Base-by-base conservation (phyloP, 1,140 invertebrate genomes). In the Neuroterus valhalla region DNA sequence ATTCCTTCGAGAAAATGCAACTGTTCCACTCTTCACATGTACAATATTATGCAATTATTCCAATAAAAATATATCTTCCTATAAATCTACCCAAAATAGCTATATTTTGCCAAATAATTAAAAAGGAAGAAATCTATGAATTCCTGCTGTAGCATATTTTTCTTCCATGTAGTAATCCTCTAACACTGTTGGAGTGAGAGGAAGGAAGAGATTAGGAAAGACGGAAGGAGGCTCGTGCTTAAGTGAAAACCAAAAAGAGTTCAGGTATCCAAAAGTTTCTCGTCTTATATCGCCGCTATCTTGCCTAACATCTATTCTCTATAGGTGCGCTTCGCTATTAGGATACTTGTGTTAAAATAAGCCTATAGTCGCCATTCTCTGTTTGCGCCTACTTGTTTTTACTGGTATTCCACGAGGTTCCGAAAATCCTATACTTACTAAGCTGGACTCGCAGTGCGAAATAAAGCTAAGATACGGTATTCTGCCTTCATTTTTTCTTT, bases 321-420 rank as follows among this genome's bases (percentile, higher is more conserved):
- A 38, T 19, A 21, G n/a, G 70, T 38, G 6, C 68, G 72, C 72
- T 66, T 72, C 31, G 5, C 48, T 71, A 74, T 71, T 78, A 75
- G 66, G 42, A 70, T 50, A 19, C 48, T n/a, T 50, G 31, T 50
- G 17, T 19, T 50, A 11, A 11, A 19, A 50, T 82, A 82, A 86
- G 85, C 83, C 78, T 43, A 66, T 62, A 11, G 75, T 67, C 23
- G 67, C 79, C 71, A 80, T 85, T 81, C 83, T 80, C 75, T 82
- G 81, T 84, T 88, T 86, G 77, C 76, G 71, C 75, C 85, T 88
- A 75, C 48, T 50, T n/a, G 84, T 84, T 86, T 87, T 88, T 88
- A 88, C 81, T 84, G 80, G 81, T 86, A 86, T 86, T 86, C 85
- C 86, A 87, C 75, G 75, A 85, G 80, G 80, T 83, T 83, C 75